Base-by-base conservation (phyloP, 2,888 invertebrate genomes). In the Cephus pulcher region DNA sequence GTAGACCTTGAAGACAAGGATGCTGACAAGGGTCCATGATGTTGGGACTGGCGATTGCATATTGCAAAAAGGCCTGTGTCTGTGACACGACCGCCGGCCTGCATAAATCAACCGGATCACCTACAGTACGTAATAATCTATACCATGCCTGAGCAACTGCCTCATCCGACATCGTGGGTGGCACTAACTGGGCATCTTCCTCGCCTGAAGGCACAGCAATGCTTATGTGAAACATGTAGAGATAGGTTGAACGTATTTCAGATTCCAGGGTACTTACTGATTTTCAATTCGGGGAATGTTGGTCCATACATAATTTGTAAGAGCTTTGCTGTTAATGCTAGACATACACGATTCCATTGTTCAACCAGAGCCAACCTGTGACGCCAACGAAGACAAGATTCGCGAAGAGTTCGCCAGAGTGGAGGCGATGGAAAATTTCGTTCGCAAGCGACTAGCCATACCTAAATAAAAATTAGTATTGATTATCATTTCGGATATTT, bases 61-160 rank as follows among this genome's bases (percentile, higher is more conserved):
- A 97, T 93, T 98, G 95, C 35, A 95, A 91, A 91, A 96, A 96
- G 86, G 95, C 95, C 80, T 95, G 95, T 0, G 95, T 95, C 88
- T 95, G 95, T 11, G 91, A 90, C 81, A 94, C 96, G 82, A 96
- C 93, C 85, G 96, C 95, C 0, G 98, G 97, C 69, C 96, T 95
- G 86, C 97, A 97, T 80, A 99, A 93, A 86, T 98, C 97, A 0
- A 97, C 98, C 0, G 99, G 99, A 92, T 98, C 98, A 40, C 98
- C 98, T 81, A 99, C 95, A 69, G 97, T 97, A 89, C 98, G 97
- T 80, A 99, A 93, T 88, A 99, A 96, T 80, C 99, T 94, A 92
- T 98, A 99, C 99, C 99, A 99, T 87, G 97, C 96, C 93, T 99
- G 99, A 79, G 97, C 96, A 69, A 98, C 95, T 80, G 97, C 97